A percentile compares a stretch with the other conserved stretches of the same genome.
phyloP scores from a whole-genome alignment of 1,140 invertebrate genomes.

The Panonychus citri region DNA sequence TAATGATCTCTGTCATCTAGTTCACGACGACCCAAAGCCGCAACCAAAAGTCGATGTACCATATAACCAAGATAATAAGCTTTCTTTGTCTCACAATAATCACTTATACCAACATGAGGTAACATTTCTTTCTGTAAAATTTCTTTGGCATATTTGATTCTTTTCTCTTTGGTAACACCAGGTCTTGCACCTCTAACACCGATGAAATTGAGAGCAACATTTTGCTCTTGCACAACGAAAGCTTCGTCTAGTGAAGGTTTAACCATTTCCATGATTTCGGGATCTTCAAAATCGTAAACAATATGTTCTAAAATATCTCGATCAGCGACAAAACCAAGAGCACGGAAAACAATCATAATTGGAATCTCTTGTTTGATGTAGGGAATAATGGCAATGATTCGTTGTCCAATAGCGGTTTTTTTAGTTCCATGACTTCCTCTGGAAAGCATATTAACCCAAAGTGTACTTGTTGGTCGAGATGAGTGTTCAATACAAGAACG shows the following conservation, averaged over 20 bases:
- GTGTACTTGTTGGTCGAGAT: constrained; percentile 71
- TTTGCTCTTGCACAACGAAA: constrained; percentile 97
- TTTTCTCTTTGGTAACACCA: constrained; percentile 91
- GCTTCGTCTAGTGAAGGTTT: constrained; percentile 97
- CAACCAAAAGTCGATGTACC: constrained; percentile 82
- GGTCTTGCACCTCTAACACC: constrained; percentile 82
- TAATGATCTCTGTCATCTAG: constrained; percentile 98
- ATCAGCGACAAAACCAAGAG: constrained; percentile 92
- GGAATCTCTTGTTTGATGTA: constrained; percentile 99
- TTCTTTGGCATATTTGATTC: constrained; percentile 96
- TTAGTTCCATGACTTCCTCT: constrained; percentile 79
- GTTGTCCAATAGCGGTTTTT: constrained; percentile 90
- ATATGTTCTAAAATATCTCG: constrained; percentile 96
- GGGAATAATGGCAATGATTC: constrained; percentile 88
- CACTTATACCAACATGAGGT: constrained; percentile 91
- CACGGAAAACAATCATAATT: constrained; percentile 92
- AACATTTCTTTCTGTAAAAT: constrained; percentile 99
- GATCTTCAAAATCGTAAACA: constrained; percentile 96
- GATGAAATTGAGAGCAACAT: constrained; percentile 93
- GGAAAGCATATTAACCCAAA: constrained; percentile 99
- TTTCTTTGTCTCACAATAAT: constrained; percentile 98
- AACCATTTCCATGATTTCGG: constrained; percentile 99
- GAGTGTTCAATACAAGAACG: constrained; percentile 84
- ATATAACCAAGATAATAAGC: constrained; percentile 94
- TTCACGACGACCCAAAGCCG: constrained; percentile 79